Base-by-base conservation (phyloP, 2,797 vertebrate genomes). In the Phoeniculus purpureus region DNA sequence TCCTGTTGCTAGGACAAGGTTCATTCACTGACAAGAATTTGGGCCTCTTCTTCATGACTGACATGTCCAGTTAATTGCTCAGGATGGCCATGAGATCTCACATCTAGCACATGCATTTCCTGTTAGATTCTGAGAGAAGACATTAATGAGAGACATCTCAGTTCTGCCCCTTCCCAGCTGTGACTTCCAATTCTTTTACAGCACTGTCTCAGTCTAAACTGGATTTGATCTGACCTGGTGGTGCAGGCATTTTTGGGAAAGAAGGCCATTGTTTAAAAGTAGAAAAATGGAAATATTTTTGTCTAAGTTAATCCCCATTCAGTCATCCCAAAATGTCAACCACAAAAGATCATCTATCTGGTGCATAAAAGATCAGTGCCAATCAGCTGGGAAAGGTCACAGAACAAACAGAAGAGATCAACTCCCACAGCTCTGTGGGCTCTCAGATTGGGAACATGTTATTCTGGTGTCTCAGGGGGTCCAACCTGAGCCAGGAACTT, bases 311-410 rank as follows among this genome's bases (percentile, higher is more conserved):
- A 95, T 95, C 75, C 85, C 88, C 93, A 92, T 90, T 93, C 94
- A 94, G 70, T 22, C 86, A 72, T 89, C 72, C 81, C 90, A 89
- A 95, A 96, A 96, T 82, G 90, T 93, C 94, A 95, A 31, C 88
- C 84, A 83, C 84, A 93, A 89, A 93, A 82, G 90, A 88, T 78
- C 5, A 0, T 79, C 83, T 84, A 70, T 77, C 43, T 1, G 3
- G 54, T 29, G 26, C 78, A 85, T 77, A 72, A 93, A 87, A 93
- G 87, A 93, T 93, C 91, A 94, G 93, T 83, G 93, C 92, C 92
- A 94, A 87, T 91, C 90, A 92, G 68, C 76, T 89, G 62, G 84
- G 91, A 95, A 94, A 95, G 91, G 94, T 93, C 94, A 94, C 45
- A 72, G 86, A 91, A 82, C 94, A 96, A 92, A 95, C 58, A 89